Base-by-base conservation (phyloP, 37 sponge, comb jelly and placozoan genomes). In the Tethya wilhelma region DNA sequence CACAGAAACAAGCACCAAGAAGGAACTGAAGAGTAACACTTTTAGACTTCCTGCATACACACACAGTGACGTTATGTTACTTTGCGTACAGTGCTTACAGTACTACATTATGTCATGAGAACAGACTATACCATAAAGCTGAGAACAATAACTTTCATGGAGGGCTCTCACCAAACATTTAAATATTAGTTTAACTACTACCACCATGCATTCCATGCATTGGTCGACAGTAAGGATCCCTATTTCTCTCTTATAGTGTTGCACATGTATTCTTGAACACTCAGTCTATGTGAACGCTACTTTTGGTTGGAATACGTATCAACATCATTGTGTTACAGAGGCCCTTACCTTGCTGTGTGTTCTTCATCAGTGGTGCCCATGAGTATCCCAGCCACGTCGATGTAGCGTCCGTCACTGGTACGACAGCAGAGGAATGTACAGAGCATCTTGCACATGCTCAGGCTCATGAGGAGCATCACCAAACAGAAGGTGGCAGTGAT, bases 361-460 rank as follows among this genome's bases (percentile, higher is more conserved):
- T 80, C 77, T 58, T 44, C 31, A 45, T 56, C 68, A 20, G 89
- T 69, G 1, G 93, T 93, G 8, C 86, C 86, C 44, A 93, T 78
- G 4, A 93, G n/a, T 1, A 93, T 73, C 23, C 89, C 93, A 0
- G 76, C 78, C 22, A 93, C 77, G 53, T 93, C 93, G 11, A 88
- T 73, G 37, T 88, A 75, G 34, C 89, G 84, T 20, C 93, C 89
- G 65, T 88, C 93, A 26, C 60, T 88, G 22, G 77, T 74, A 31
- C 82, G 49, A 60, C 93, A 93, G 62, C 90, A 88, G 26, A 38
- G 43, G 53, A 84, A 77, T 6, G 72, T 36, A 40, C 67, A 80
- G 34, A 93, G 81, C 93, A 93, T 75, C 86, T 93, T 93, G 26
- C 44, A 6, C 93, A 93, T 93, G 29, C 93, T 90, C 59, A 93